Percentiles rank a stretch among this genome's conserved stretches.
Conservation (phyloP, 2,113 vertebrate species). For the Galemys pyrenaicus region DNA sequence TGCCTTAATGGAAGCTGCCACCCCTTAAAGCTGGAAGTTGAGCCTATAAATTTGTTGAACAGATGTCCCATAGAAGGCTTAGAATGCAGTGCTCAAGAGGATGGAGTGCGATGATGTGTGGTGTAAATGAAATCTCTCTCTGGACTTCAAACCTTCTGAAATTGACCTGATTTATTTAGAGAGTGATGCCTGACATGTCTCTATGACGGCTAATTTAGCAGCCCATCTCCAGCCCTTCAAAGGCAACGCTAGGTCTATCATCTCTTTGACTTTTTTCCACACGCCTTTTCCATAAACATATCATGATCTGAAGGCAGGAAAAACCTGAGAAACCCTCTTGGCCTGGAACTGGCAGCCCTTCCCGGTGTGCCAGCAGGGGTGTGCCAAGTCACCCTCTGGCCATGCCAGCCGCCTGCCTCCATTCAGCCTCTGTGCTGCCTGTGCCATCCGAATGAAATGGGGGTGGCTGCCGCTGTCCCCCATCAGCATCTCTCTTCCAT, state of each 20-base stretch:
- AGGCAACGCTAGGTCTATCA: neutral
- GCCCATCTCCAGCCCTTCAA: neutral
- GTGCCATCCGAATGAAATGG: neutral
- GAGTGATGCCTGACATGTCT: slow-evolving; percentile 34
- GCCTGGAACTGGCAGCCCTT: neutral
- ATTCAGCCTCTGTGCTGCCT: neutral
- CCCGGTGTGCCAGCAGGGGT: neutral
- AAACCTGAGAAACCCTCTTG: neutral
- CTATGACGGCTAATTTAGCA: slow-evolving; percentile 54
- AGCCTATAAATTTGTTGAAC: slow-evolving; percentile 66
- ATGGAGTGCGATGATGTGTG: slow-evolving; percentile 52
- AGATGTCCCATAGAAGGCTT: slow-evolving; percentile 60
- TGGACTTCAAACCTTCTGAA: slow-evolving; percentile 61
- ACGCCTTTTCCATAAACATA: slow-evolving; percentile 2
- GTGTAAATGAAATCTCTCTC: slow-evolving; percentile 60
- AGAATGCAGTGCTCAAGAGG: slow-evolving; percentile 53
- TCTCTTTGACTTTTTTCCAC: neutral
- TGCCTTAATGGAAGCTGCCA: slow-evolving; percentile 70
- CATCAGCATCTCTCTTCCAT: slow-evolving; percentile 27
- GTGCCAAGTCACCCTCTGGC: neutral
- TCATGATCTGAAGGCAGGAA: neutral
- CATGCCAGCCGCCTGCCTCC: neutral
- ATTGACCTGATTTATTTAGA: slow-evolving; percentile 73
- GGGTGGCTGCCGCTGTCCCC: neutral
- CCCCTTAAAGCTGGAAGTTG: slow-evolving; percentile 64